A percentile compares a stretch with the other conserved stretches of the same genome.
Evolutionary conservation across 2,888 invertebrate genomes (phyloP).

Genomic region (Philopedon plagiatum): DNA sequence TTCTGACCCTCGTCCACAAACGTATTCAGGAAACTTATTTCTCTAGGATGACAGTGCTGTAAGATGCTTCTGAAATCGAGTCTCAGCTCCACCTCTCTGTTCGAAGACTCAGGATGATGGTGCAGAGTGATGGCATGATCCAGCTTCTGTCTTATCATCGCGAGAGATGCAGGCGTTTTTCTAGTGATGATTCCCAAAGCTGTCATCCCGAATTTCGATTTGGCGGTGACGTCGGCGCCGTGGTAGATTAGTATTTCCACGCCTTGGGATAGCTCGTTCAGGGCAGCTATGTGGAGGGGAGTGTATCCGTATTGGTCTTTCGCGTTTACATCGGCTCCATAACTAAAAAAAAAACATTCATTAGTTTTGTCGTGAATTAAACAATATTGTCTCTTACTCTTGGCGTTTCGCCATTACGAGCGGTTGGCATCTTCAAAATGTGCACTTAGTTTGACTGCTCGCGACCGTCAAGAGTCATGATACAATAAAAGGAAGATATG

Average conservation of each 20-base stretch:
- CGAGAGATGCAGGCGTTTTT: conserved; percentile 88
- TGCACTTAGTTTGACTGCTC: too few relatives aligned
- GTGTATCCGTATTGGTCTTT: conserved; percentile 90
- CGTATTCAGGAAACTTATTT: conserved; percentile 88
- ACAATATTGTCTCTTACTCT: too few relatives aligned
- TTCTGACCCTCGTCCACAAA: conserved; percentile 92
- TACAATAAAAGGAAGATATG: too few relatives aligned
- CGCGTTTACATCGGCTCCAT: conserved; percentile 87
- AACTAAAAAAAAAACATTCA: conserved; percentile 67
- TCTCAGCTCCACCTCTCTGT: conserved; percentile 85
- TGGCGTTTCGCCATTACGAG: too few relatives aligned
- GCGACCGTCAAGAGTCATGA: too few relatives aligned
- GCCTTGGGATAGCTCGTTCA: conserved; percentile 88
- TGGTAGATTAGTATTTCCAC: conserved; percentile 87
- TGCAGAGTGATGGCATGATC: conserved; percentile 86
- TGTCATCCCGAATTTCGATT: conserved; percentile 89
- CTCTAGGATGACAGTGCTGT: conserved; percentile 87
- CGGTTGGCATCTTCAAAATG: too few relatives aligned
- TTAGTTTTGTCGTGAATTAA: too few relatives aligned
- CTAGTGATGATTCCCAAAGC: conserved; percentile 88
- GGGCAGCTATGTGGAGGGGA: conserved; percentile 86
- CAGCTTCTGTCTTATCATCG: conserved; percentile 85
- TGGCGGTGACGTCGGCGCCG: conserved; percentile 91
- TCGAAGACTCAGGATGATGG: conserved; percentile 83
- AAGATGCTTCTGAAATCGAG: conserved; percentile 86